phyloP scores from a whole-genome alignment of 2,888 invertebrate species.

The Mythimna ferrago region DNA sequence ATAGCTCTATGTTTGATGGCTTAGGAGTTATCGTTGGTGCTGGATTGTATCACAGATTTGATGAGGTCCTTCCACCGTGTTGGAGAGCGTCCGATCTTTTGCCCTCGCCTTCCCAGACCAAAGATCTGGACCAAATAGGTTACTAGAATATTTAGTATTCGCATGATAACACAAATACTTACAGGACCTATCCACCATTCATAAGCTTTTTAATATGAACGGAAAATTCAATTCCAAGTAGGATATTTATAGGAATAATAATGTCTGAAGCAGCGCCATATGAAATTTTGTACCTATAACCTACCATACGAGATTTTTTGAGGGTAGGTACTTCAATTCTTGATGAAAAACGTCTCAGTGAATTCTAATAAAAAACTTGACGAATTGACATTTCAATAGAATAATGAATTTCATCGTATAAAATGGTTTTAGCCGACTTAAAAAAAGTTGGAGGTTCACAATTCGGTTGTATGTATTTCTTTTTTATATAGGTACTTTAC shows the following conservation, averaged over 20 bases:
- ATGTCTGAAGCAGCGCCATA: background rate
- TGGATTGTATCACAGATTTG: no score
- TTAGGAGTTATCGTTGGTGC: no score
- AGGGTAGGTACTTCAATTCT: constrained; percentile 9
- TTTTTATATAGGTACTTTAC: no score
- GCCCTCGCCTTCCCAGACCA: no score
- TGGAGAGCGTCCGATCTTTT: no score
- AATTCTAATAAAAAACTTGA: constrained; percentile 15
- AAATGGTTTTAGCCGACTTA: background rate
- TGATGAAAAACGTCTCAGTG: constrained; percentile 17
- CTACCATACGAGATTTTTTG: constrained; percentile 6
- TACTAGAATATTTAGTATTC: no score
- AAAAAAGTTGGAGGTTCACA: no score
- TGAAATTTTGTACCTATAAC: background rate
- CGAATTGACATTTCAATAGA: constrained; percentile 5
- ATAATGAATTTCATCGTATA: background rate
- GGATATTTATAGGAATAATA: background rate
- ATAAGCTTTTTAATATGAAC: constrained; percentile 1
- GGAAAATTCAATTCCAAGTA: background rate
- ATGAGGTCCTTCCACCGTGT: no score
- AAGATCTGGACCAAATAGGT: no score
- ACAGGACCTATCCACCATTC: background rate
- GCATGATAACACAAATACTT: no score
- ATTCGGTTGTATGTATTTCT: no score
- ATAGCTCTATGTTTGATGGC: no score